Base-by-base conservation (phyloP, 2,888 invertebrate genomes). In the Drosophila limbata region DNA sequence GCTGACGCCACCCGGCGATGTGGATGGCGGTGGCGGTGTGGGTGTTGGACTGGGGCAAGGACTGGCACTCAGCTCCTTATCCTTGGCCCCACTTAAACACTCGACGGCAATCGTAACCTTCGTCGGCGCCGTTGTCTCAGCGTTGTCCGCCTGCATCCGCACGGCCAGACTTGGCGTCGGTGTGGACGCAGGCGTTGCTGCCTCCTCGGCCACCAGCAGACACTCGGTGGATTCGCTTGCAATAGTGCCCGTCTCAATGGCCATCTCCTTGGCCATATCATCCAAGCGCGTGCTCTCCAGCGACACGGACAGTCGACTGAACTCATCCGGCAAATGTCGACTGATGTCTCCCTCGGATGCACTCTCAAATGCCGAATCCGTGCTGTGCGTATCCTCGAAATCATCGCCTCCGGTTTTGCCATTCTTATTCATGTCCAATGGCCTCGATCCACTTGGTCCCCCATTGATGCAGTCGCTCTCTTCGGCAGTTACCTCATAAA, bases 301-400 rank as follows among this genome's bases (percentile, higher is more conserved):
- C 10, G 90, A 91, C 10, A 89, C 81, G 1, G 91, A 91, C 11
- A 91, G 62, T 0, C 91, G 79, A 74, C 90, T 89, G 63, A 91
- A 91, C 68, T 92, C 92, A 25, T 92, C 92, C 0, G 92, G 91
- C 73, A 92, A 64, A 74, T 91, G 90, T 6, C 92, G 89, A 85
- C 92, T 91, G 0, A 91, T 91, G 47, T 92, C 92, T 33, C 92
- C 91, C 47, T 92, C 92, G 15, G 92, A 92, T 10, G 92, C 91
- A 67, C 92, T 92, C 74, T 92, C 92, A 56, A 92, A 92, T 51
- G 92, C 92, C 44, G 92, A 92, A 73, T 92, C 92, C 2, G 91
- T 91, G 73, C 92, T 92, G 66, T 92, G 92, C 44, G 92, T 91
- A 50, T 92, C 91, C 64, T 91, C 91, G 40, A 90, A 91, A 33